Base-by-base conservation (phyloP, 2,797 vertebrate genomes). In the Acanthopagrus latus region DNA sequence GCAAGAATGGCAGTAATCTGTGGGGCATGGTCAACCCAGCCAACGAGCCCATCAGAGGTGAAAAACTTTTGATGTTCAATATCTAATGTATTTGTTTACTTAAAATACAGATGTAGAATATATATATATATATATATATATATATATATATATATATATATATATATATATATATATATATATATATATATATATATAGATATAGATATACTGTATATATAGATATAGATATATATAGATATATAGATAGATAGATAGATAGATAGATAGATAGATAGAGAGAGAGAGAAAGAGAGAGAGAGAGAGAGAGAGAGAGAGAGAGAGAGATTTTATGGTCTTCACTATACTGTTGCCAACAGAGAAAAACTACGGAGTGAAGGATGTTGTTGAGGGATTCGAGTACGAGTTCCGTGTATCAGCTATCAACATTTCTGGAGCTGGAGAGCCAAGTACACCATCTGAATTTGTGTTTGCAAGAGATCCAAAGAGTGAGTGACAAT, bases 361-460 rank as follows among this genome's bases (percentile, higher is more conserved):
- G 13, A 95, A 90, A 94, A 85, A 90, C 83, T 96, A 92, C 82
- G 95, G 82, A 0, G 95, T 96, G 54, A 93, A 86, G 2, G 93
- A 93, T 21, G 82, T 98, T 64, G 93, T 95, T 85, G 95, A 95
- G 56, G 97, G 96, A 50, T 85, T 96, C 21, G 95, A 96, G 78
- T 98, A 97, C 0, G 97, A 98, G 88, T 98, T 98, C 75, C 94
- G 96, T 0, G 96, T 97, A 78, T 94, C 94, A 4, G 97, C 96
- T 0, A 91, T 98, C 81, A 96, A 96, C 77, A 93, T 95, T 70
- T 95, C 96, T n/a, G 97, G 97, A 9, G 77, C 80, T 0, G 96
- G 97, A 76, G 95, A 97, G 48, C 89, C 95, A 80, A 97, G 97
- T 46, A 27, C 91, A 0, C 95, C 96, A 0, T 97, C 96, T 0